Conservation (phyloP, 2,113 vertebrate species). For the Corvus hawaiiensis region DNA sequence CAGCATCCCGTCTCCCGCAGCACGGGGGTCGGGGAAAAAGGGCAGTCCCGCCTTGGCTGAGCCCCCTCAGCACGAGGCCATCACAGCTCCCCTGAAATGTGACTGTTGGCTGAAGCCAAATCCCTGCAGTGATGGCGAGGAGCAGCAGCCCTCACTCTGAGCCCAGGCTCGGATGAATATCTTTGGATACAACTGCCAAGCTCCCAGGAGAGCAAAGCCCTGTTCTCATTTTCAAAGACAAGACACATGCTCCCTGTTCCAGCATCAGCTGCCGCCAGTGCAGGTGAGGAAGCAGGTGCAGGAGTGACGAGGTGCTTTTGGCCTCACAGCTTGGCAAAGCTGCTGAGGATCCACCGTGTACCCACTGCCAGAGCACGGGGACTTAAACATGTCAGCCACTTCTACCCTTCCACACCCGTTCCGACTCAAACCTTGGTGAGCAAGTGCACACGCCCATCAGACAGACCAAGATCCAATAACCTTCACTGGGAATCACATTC, state of each 20-base stretch:
- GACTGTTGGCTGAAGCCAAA: fast-evolving
- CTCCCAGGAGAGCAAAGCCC: neutral
- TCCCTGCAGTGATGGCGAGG: fast-evolving
- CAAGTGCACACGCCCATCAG: fast-evolving
- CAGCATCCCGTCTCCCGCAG: neutral
- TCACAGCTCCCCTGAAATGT: fast-evolving
- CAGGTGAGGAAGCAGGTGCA: neutral
- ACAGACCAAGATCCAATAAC: fast-evolving
- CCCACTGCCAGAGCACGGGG: fast-evolving
- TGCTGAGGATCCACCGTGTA: neutral
- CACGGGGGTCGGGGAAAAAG: too few relatives aligned
- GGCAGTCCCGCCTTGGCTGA: neutral
- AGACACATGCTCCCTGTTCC: neutral
- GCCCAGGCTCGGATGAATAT: fast-evolving
- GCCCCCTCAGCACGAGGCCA: fast-evolving
- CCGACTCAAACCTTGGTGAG: neutral
- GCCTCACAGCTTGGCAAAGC: neutral
- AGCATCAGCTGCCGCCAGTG: neutral
- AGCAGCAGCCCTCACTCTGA: neutral
- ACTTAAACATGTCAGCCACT: neutral
- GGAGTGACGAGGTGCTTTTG: neutral
- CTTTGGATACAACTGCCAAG: fast-evolving
- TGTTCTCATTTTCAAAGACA: neutral
- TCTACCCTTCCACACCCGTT: neutral
- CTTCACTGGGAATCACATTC: neutral